Evolutionary conservation across 2,797 vertebrate genomes (phyloP).

Genomic region (Garrulus glandarius): DNA sequence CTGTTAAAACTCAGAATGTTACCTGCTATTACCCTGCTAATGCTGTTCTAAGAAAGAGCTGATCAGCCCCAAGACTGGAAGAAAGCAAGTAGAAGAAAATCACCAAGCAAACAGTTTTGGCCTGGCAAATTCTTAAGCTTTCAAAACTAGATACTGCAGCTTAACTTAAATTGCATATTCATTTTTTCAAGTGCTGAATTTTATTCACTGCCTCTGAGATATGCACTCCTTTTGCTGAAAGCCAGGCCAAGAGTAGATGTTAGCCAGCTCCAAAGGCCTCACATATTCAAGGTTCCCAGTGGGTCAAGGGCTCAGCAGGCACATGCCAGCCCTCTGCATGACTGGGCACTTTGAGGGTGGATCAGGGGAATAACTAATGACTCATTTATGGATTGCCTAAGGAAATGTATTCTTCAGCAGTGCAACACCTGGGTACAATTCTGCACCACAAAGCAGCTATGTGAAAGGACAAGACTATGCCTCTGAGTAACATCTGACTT

Average conservation of each 20-base stretch:
- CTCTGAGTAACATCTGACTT: not conserved
- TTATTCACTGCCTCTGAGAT: not conserved
- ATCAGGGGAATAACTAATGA: slow-evolving; percentile 20
- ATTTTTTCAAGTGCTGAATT: not conserved
- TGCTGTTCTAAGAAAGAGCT: not conserved
- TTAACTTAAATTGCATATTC: not conserved
- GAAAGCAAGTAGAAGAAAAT: not conserved
- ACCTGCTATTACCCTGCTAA: not conserved
- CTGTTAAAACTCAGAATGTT: not conserved
- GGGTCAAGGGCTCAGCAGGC: not conserved
- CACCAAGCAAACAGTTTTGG: not conserved
- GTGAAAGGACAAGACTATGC: not conserved
- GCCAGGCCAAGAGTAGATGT: not conserved
- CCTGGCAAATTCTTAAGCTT: not conserved
- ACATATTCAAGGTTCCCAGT: not conserved
- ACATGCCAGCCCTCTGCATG: not conserved
- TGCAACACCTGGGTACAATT: not conserved
- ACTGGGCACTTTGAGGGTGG: not conserved
- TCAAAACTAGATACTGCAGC: not conserved
- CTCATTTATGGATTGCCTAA: slow-evolving; percentile 28
- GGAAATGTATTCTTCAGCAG: slow-evolving; percentile 16
- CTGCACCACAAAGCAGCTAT: not conserved
- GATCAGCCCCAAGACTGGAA: not conserved
- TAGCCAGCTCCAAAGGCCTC: not conserved
- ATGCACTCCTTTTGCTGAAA: not conserved